Conservation (phyloP, 2,113 vertebrate species). For the Hypomesus transpacificus region DNA sequence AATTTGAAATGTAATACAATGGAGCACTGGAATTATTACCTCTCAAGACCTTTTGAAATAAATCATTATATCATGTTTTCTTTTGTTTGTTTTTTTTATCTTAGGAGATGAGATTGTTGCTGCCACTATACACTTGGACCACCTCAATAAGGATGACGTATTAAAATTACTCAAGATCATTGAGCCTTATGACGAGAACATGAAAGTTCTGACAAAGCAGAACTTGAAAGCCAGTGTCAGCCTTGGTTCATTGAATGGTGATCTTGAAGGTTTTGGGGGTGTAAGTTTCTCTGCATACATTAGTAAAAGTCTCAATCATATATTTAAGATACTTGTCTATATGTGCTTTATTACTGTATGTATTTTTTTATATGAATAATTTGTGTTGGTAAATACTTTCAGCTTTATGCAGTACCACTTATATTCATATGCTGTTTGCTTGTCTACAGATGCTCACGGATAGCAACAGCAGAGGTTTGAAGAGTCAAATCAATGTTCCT, state of each 20-base stretch:
- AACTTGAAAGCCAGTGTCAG: constrained; percentile 28
- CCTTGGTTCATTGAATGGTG: constrained; percentile 29
- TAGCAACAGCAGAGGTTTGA: constrained; percentile 29
- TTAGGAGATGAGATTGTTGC: constrained; percentile 66
- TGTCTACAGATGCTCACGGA: constrained; percentile 48
- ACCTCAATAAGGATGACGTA: constrained; percentile 61
- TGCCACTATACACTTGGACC: constrained; percentile 67
- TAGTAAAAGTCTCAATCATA: neutral
- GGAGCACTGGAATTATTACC: neutral
- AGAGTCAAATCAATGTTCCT: constrained; percentile 33
- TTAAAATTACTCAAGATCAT: constrained; percentile 57
- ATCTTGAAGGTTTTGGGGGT: constrained; percentile 26
- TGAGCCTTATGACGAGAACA: constrained; percentile 64
- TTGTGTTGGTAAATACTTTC: neutral
- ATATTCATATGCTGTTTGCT: constrained; percentile 3
- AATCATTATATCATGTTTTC: neutral
- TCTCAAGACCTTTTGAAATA: neutral
- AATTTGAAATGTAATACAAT: neutral
- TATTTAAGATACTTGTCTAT: neutral
- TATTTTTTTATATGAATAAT: neutral
- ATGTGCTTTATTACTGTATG: neutral
- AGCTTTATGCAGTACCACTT: neutral
- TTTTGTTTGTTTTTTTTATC: constrained; percentile 9
- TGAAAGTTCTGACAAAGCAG: constrained; percentile 65
- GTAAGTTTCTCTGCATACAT: constrained; percentile 32